phyloP scores from a whole-genome alignment of 1,140 invertebrate genomes.

The Holcopasites calliopsidis region DNA sequence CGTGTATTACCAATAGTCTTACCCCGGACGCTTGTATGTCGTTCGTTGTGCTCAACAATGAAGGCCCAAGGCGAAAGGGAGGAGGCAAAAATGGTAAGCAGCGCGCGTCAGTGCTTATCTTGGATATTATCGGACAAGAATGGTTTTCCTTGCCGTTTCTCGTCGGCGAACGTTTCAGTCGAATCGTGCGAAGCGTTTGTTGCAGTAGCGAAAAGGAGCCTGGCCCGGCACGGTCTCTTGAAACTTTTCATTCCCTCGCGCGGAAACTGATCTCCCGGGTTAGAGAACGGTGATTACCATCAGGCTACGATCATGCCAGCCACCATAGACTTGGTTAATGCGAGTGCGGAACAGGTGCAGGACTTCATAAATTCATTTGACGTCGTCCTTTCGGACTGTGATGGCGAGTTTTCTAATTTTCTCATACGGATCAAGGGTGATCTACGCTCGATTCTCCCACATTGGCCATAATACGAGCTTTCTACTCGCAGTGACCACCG shows the following conservation, averaged over 20 bases:
- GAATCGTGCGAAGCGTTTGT: background rate
- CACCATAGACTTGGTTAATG: conserved; percentile 44
- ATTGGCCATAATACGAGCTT: too few relatives aligned
- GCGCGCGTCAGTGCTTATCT: background rate
- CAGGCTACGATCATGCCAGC: conserved; percentile 37
- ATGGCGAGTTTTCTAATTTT: conserved; percentile 67
- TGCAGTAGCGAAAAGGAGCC: too few relatives aligned
- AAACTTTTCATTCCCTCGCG: too few relatives aligned
- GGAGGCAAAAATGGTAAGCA: background rate
- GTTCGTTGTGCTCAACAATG: too few relatives aligned
- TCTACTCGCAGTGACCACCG: too few relatives aligned
- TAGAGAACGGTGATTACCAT: background rate
- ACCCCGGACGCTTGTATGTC: too few relatives aligned
- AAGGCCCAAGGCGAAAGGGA: background rate
- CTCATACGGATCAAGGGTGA: background rate
- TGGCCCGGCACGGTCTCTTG: too few relatives aligned
- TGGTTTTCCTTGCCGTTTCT: background rate
- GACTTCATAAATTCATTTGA: conserved; percentile 77
- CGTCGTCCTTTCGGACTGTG: conserved; percentile 76
- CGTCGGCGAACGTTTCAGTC: conserved; percentile 1
- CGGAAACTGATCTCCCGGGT: too few relatives aligned
- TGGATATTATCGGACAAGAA: background rate
- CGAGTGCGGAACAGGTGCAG: conserved; percentile 54
- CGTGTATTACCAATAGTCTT: too few relatives aligned
- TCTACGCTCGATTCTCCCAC: too few relatives aligned